Evolutionary conservation across 2,113 vertebrate species (phyloP).

Genomic region (Seriola rivoliana): DNA sequence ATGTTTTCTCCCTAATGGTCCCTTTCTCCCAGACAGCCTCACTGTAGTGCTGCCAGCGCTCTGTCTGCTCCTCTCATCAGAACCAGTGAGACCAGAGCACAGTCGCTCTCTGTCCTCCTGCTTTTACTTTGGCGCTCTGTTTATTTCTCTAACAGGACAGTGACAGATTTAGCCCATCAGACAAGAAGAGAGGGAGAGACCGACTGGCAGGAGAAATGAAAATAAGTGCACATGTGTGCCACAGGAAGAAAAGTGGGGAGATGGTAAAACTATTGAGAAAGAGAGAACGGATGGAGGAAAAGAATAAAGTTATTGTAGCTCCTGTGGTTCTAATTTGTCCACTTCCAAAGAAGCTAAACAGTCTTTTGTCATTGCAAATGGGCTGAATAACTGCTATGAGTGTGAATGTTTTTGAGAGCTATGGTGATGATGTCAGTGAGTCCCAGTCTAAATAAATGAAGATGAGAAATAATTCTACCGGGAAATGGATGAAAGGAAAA

Average conservation of each 20-base stretch:
- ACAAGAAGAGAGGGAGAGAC: slow-evolving; percentile 46
- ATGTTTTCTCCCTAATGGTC: slow-evolving; percentile 64
- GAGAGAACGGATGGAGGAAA: background rate
- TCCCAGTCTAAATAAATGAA: slow-evolving; percentile 30
- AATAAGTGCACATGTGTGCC: slow-evolving; percentile 23
- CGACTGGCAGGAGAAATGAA: slow-evolving; percentile 41
- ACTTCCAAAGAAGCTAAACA: slow-evolving; percentile 6
- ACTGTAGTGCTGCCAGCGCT: slow-evolving; percentile 65
- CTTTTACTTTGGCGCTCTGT: slow-evolving; percentile 57
- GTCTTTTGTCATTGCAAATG: slow-evolving; percentile 43
- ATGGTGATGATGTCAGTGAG: slow-evolving; percentile 29
- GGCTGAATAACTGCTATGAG: slow-evolving; percentile 24
- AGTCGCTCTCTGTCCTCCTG: slow-evolving; percentile 68
- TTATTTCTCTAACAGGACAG: slow-evolving; percentile 71
- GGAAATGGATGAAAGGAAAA: slow-evolving; percentile 12
- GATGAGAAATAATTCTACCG: slow-evolving; percentile 24
- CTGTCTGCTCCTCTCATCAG: slow-evolving; percentile 81
- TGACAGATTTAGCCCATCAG: slow-evolving; percentile 72
- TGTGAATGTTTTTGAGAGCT: slow-evolving; percentile 10
- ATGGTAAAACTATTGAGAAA: slow-evolving; percentile 32
- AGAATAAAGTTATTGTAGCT: slow-evolving; percentile 34
- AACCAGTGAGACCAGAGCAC: slow-evolving; percentile 60
- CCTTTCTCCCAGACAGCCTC: slow-evolving; percentile 57
- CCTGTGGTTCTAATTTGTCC: slow-evolving; percentile 47
- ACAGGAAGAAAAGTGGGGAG: slow-evolving; percentile 6